Conservation (phyloP, 2,113 vertebrate species). For the Cyprinodon tularosa region DNA sequence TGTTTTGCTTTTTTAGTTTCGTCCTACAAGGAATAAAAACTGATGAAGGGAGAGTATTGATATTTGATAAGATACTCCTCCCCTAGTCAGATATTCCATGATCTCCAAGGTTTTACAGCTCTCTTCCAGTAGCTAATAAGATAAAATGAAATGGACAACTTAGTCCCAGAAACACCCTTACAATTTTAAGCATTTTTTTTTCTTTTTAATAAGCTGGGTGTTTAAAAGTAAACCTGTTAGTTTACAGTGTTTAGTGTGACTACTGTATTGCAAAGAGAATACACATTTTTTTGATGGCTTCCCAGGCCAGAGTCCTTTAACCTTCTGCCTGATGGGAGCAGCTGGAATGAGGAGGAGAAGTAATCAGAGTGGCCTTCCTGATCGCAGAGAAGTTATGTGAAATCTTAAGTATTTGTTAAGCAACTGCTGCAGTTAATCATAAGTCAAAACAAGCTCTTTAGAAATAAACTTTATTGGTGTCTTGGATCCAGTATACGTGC, state of each 20-base stretch:
- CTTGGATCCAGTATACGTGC: not conserved
- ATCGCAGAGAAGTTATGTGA: not conserved
- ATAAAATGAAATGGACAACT: too few relatives aligned
- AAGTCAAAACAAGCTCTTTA: not conserved
- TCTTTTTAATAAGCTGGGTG: too few relatives aligned
- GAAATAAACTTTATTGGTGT: not conserved
- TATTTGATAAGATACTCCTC: slow-evolving; percentile 41
- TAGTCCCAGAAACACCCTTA: too few relatives aligned
- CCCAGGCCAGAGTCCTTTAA: too few relatives aligned
- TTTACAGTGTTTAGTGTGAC: too few relatives aligned
- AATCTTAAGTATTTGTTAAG: slow-evolving; percentile 16
- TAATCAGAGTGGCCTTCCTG: too few relatives aligned
- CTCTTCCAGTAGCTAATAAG: slow-evolving; percentile 5
- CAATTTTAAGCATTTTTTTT: too few relatives aligned
- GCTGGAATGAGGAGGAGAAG: too few relatives aligned
- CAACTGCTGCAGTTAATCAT: not conserved
- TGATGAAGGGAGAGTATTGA: slow-evolving; percentile 13
- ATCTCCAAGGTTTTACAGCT: slow-evolving; percentile 21
- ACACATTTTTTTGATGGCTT: too few relatives aligned
- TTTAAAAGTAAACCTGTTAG: too few relatives aligned
- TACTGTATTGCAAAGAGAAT: too few relatives aligned
- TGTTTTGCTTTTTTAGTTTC: slow-evolving; percentile 62
- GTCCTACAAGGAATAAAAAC: slow-evolving; percentile 37
- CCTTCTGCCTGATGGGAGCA: too few relatives aligned
- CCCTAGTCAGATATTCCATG: slow-evolving; percentile 21